phyloP scores from a whole-genome alignment of 30 jellyfish, hydroid and myxozoan species.

The Cassiopea andromeda region DNA sequence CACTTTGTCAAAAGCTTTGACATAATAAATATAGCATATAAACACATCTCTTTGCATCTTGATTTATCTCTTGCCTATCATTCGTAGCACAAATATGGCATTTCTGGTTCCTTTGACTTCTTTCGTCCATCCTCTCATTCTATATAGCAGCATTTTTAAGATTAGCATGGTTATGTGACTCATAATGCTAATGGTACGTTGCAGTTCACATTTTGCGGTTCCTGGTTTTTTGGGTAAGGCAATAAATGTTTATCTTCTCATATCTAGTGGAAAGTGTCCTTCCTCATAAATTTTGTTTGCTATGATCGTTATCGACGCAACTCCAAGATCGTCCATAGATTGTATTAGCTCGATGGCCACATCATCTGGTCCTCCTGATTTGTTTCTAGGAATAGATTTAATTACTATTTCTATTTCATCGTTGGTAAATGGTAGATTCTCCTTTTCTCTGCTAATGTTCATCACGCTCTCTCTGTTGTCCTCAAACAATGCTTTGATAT shows the following conservation, averaged over 20 bases:
- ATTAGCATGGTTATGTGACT: conserved; percentile 21
- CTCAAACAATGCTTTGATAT: conserved; percentile 15
- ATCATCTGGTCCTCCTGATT: conserved; percentile 18
- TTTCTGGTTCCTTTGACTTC: neutral
- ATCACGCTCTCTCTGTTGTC: conserved; percentile 2
- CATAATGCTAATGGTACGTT: conserved; percentile 23
- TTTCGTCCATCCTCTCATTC: neutral
- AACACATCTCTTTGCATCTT: conserved; percentile 12
- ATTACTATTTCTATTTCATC: neutral
- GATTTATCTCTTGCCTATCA: neutral
- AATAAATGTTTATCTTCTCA: conserved; percentile 6
- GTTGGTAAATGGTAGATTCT: neutral
- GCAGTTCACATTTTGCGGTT: conserved; percentile 12
- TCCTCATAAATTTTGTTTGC: conserved; percentile 1
- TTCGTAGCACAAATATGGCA: no score
- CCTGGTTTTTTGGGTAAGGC: conserved; percentile 34
- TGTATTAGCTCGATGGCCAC: neutral
- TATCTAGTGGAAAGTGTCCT: conserved; percentile 8
- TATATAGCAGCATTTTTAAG: neutral
- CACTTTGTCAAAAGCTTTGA: conserved; percentile 56
- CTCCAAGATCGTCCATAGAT: conserved; percentile 5
- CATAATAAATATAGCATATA: conserved; percentile 38
- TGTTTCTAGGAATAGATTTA: neutral
- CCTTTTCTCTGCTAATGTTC: neutral
- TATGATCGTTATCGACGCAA: neutral